A percentile compares a stretch with the other conserved stretches of the same genome.
These are phyloP conservation scores for Sinohyriopsis cumingii DNA, from an alignment of 2,888 invertebrate genomes.

Conservation along the genomic window DNA sequence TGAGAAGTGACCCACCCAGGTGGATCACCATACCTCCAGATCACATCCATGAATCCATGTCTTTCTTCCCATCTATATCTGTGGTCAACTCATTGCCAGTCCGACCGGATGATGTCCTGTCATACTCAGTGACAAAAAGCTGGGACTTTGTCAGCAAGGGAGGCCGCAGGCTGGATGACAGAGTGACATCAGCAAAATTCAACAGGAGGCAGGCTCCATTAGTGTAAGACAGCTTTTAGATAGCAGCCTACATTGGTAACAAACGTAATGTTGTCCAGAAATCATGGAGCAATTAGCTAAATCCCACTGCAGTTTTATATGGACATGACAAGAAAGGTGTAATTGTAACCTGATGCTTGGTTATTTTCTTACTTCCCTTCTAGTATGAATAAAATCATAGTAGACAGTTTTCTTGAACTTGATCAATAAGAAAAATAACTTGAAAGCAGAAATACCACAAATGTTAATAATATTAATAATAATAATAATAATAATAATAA, in stretches of 20 bases:
- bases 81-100: conserved; percentile 70
- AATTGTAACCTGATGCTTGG: too few relatives aligned
- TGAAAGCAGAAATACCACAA: too few relatives aligned
- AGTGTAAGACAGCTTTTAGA: conserved; percentile 15
- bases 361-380: too few relatives aligned
- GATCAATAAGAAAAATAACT: too few relatives aligned
- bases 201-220: conserved; percentile 21
- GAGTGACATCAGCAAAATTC: conserved; percentile 62
- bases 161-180: conserved; percentile 54
- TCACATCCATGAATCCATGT: conserved; percentile 30
- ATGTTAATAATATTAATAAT: too few relatives aligned
- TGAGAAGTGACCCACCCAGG: not conserved
- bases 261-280: too few relatives aligned
- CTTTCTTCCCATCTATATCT: conserved; percentile 66
- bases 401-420: too few relatives aligned
- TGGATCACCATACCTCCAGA: not conserved
- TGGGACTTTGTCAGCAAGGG: conserved; percentile 62
- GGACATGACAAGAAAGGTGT: too few relatives aligned
- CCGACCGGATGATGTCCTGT: conserved; percentile 62
- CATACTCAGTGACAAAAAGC: conserved; percentile 54
- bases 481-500: too few relatives aligned
- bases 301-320: too few relatives aligned
- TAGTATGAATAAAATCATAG: too few relatives aligned
- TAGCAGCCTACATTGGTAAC: not conserved
- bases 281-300: too few relatives aligned